A percentile compares a stretch with the other conserved stretches of the same genome.
phyloP scores from a whole-genome alignment of 2,888 invertebrate species.

The Eumerus sabulonum region DNA sequence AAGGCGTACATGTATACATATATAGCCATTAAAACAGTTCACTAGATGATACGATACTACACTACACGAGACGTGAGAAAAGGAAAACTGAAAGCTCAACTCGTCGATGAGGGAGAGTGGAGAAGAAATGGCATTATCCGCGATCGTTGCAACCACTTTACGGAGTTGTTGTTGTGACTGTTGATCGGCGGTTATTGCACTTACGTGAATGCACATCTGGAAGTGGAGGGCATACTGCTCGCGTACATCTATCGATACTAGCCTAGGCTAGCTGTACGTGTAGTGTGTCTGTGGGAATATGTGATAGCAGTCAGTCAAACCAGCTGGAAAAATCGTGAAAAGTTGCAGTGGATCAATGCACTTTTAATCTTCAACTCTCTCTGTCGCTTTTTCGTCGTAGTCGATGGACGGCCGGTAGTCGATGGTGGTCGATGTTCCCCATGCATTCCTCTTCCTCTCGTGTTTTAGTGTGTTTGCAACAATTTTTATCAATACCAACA shows the following conservation, averaged over 20 bases:
- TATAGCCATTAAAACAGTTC: slow-evolving; percentile 51
- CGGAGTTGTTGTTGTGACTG: neutral
- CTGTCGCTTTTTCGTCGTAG: slow-evolving; percentile 12
- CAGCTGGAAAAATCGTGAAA: slow-evolving; percentile 64
- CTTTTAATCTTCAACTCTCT: slow-evolving; percentile 66
- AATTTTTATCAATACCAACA: slow-evolving; percentile 9
- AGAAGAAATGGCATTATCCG: slow-evolving; percentile 51
- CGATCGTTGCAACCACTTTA: slow-evolving; percentile 4
- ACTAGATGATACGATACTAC: slow-evolving; percentile 34
- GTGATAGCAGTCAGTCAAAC: slow-evolving; percentile 19
- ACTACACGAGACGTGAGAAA: slow-evolving; percentile 41
- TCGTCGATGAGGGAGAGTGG: slow-evolving; percentile 24
- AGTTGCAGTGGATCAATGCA: slow-evolving; percentile 66
- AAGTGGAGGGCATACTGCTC: too few relatives aligned
- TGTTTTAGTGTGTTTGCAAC: neutral
- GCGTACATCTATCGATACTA: too few relatives aligned
- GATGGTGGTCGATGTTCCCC: slow-evolving; percentile 3
- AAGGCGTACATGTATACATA: slow-evolving; percentile 8
- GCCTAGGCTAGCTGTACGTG: too few relatives aligned
- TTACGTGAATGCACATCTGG: slow-evolving; percentile 53
- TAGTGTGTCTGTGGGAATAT: too few relatives aligned
- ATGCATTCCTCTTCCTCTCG: slow-evolving; percentile 1
- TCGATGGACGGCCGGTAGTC: neutral
- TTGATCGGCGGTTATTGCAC: slow-evolving; percentile 61
- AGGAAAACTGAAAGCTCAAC: slow-evolving; percentile 61